Conservation (phyloP, 2,888 invertebrate genomes). For the Ephialtes manifestator region DNA sequence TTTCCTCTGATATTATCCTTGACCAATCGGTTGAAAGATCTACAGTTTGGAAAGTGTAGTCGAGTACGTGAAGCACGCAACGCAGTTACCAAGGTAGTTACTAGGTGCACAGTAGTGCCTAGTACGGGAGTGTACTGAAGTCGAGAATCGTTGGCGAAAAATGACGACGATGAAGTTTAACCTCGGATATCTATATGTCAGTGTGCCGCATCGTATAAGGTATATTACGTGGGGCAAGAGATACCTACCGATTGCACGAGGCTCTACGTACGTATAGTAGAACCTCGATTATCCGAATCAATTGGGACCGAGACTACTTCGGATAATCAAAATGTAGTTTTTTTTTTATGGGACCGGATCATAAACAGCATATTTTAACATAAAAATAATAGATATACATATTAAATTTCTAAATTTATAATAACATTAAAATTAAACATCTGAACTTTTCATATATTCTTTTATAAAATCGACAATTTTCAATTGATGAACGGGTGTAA, state of each 20-base stretch:
- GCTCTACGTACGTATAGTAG: conserved; percentile 45
- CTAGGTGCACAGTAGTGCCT: conserved; percentile 30
- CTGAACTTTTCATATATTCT: too few relatives aligned
- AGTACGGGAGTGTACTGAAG: conserved; percentile 59
- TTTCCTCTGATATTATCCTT: conserved; percentile 68
- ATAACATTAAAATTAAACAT: too few relatives aligned
- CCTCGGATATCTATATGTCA: conserved; percentile 45
- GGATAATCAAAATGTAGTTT: too few relatives aligned
- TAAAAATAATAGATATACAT: too few relatives aligned
- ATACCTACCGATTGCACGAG: conserved; percentile 42
- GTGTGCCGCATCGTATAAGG: conserved; percentile 14
- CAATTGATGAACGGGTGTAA: too few relatives aligned
- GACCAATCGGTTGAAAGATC: conserved; percentile 68
- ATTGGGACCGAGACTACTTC: too few relatives aligned
- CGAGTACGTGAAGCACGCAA: conserved; percentile 62
- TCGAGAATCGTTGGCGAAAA: conserved; percentile 53
- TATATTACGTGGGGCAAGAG: conserved; percentile 37
- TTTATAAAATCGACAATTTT: too few relatives aligned
- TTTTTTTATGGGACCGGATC: too few relatives aligned
- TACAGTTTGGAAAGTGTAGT: conserved; percentile 61
- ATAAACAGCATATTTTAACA: too few relatives aligned
- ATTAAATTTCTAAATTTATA: too few relatives aligned
- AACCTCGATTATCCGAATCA: too few relatives aligned
- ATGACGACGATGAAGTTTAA: conserved; percentile 61
- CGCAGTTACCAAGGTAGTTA: not conserved